phyloP scores from a whole-genome alignment of 2,797 vertebrate genomes.

The Cyprinodon diabolis region DNA sequence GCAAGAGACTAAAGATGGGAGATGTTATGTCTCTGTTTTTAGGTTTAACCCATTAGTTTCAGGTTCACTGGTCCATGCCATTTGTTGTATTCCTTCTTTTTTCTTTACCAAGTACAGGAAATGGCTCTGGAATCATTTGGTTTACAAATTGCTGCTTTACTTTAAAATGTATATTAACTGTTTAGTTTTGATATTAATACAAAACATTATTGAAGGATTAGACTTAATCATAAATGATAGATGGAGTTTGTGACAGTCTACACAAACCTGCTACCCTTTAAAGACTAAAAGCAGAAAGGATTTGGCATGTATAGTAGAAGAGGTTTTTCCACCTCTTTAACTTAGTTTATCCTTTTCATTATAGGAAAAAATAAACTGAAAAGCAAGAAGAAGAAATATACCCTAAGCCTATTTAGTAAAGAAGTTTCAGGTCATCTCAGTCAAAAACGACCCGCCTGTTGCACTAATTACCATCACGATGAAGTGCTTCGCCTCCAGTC shows the following conservation, averaged over 20 bases:
- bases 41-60: background rate
- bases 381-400: background rate
- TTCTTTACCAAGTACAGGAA: background rate
- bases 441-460: too few species aligned
- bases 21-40: background rate
- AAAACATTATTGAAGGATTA: background rate
- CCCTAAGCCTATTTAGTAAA: background rate
- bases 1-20: background rate
- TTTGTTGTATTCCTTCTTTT: background rate
- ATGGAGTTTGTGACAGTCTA: background rate
- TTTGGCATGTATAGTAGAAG: background rate
- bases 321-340: background rate
- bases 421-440: too few species aligned
- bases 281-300: background rate
- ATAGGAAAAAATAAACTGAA: background rate
- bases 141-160: background rate
- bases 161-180: background rate
- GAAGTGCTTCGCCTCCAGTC: too few species aligned
- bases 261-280: background rate
- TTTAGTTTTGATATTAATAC: background rate
- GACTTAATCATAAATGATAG: background rate
- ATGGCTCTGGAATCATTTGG: background rate
- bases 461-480: too few species aligned
- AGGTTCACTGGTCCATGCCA: background rate
- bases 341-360: background rate